Percentiles rank a stretch among this genome's conserved stretches.
Evolutionary conservation across 2,888 invertebrate genomes (phyloP).

Genomic region (Drosophila affinis): DNA sequence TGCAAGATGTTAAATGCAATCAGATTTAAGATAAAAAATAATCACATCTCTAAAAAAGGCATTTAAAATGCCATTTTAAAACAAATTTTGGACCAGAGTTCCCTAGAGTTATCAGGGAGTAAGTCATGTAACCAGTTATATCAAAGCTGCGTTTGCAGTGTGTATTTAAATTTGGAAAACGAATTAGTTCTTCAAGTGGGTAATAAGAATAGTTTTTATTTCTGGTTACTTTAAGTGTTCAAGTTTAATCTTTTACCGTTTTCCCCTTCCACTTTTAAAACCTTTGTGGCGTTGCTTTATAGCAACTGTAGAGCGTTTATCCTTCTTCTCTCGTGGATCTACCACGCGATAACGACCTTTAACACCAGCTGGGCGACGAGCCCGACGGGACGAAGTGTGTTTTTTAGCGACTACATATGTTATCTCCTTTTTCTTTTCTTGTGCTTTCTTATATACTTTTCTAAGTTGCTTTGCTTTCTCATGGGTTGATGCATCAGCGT

Average conservation of each 20-base stretch:
- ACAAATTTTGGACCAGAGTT: no score
- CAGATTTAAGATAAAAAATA: no score
- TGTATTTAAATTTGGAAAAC: background rate
- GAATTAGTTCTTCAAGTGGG: background rate
- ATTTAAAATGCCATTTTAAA: no score
- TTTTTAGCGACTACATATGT: constrained; percentile 98
- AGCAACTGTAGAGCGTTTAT: constrained; percentile 87
- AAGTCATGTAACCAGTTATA: background rate
- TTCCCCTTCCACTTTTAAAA: constrained; percentile 40
- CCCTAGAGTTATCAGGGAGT: no score
- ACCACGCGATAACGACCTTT: constrained; percentile 97
- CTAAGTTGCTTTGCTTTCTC: constrained; percentile 97
- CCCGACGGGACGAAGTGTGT: constrained; percentile 89
- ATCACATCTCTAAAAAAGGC: no score
- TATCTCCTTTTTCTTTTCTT: constrained; percentile 93
- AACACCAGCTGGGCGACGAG: constrained; percentile 92
- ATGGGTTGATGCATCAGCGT: constrained; percentile 93
- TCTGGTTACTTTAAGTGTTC: background rate
- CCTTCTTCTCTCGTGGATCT: constrained; percentile 98
- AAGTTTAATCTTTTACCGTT: constrained; percentile 11
- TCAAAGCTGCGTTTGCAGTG: background rate
- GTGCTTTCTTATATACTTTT: constrained; percentile 95
- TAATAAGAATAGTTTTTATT: constrained; percentile 7
- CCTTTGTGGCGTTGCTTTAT: constrained; percentile 77
- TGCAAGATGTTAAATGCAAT: no score